Evolutionary conservation across 2,113 vertebrate genomes (phyloP), one percentile per base, ranked within the genome.

Genomic region (Gambusia affinis): DNA sequence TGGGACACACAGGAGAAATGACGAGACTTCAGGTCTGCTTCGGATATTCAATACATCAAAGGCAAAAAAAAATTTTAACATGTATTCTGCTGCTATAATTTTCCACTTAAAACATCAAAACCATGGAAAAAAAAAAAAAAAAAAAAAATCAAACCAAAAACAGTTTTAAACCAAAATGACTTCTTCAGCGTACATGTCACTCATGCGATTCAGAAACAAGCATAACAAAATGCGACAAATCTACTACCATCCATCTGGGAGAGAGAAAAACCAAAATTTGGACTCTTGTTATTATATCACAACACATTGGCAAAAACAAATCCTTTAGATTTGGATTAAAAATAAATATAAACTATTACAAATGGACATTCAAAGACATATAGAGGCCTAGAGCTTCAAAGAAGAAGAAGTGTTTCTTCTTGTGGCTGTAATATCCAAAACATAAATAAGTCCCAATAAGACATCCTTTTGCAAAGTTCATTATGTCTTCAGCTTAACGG

Each of bases 261-360:
- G 30, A 35, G 10, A 29, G 35, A 37, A 37, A 37, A 37, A 37
- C 1, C 33, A 11, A 10, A 63, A 67, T 51, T 64, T 4, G 35
- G 77, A 12, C 35, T 37, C 31, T 73, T 8, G 39, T 11, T 22
- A 54, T 60, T 29, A 29, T 68, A 30, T 47, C 72, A 81, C 66
- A 12, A 17, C 44, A 19, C 17, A 65, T 14, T 60, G 15, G 28
- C 30, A 35, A 35, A 35, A 35, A 35, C 15, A 66, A 22, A 11
- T 3, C 71, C 69, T 89, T 82, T 72, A 68, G 70, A 79, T 76
- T 76, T 72, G 71, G 70, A 79, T 76, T 76, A 62, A 19, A 82
- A 87, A 89, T 90, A 87, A 83, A 88, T 84, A 85, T 28, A 54
- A 67, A 67, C 60, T 24, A 28, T 14, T 74, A 72, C 60, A 54